Evolutionary conservation across 2,113 vertebrate genomes (phyloP).

Genomic region (Bubalus kerabau): DNA sequence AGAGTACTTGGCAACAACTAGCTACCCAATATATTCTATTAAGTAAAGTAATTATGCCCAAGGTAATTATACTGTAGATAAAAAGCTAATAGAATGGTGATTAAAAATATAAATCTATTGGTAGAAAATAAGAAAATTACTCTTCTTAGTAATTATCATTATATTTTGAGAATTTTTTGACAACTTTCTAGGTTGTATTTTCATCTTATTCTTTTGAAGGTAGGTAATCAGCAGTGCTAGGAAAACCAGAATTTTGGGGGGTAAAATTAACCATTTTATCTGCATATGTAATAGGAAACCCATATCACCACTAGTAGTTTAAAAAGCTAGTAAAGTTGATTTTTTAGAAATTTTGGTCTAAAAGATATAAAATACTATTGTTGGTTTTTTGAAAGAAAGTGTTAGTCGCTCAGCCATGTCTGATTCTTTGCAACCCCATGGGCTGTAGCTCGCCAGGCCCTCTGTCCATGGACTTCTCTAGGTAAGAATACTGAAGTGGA

Average conservation of each 20-base stretch:
- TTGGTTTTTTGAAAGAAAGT: background rate
- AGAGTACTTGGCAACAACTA: background rate
- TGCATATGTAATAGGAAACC: background rate
- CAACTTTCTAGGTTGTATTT: background rate
- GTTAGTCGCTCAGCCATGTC: background rate
- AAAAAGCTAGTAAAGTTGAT: background rate
- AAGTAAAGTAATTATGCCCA: background rate
- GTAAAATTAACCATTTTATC: constrained; percentile 27
- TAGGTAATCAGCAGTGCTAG: background rate
- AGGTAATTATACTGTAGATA: background rate
- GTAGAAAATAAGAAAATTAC: constrained; percentile 10
- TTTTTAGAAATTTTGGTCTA: constrained; percentile 33
- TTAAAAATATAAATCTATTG: background rate
- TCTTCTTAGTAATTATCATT: background rate
- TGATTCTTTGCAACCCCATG: background rate
- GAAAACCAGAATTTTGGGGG: background rate
- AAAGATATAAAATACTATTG: background rate
- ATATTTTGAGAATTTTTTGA: constrained; percentile 6
- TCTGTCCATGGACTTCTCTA: background rate
- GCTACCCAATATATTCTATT: background rate
- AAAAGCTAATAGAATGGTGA: background rate
- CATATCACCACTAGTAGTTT: background rate
- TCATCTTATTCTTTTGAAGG: background rate
- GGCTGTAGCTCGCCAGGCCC: background rate
- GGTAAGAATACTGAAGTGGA: background rate